Conservation (phyloP, 2,888 invertebrate genomes). For the Mythimna pallens region DNA sequence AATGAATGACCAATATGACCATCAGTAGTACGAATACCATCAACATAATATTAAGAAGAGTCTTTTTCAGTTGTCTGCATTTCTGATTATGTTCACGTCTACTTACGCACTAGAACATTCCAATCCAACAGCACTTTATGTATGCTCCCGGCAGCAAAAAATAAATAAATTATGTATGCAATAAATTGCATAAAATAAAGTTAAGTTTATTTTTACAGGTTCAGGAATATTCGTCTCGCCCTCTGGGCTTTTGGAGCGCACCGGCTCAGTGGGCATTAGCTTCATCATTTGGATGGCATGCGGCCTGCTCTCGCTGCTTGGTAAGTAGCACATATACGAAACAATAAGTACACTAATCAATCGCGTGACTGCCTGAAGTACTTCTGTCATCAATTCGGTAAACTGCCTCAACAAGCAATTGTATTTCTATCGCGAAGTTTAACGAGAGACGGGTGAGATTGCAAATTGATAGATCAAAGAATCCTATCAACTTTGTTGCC, state of each 20-base stretch:
- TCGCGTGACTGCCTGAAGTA: slow-evolving; percentile 46
- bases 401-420: slow-evolving; percentile 50
- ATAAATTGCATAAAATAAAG: slow-evolving; percentile 26
- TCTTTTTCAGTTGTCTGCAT: not conserved
- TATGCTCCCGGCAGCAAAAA: not conserved
- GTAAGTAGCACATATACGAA: slow-evolving; percentile 88
- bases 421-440: slow-evolving; percentile 38
- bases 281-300: slow-evolving; percentile 98
- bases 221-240: slow-evolving; percentile 99
- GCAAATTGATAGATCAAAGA: slow-evolving; percentile 35
- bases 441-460: slow-evolving; percentile 24
- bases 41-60: not conserved
- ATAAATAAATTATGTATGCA: slow-evolving; percentile 5
- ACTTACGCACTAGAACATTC: not conserved
- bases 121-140: not conserved
- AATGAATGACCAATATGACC: not conserved
- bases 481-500: slow-evolving; percentile 23
- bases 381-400: slow-evolving; percentile 51
- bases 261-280: slow-evolving; percentile 98
- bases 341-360: slow-evolving; percentile 37
- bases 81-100: not conserved
- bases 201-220: slow-evolving; percentile 90
- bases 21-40: not conserved
- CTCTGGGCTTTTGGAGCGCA: slow-evolving; percentile 97
- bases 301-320: slow-evolving; percentile 97